These are phyloP conservation scores for Ammospiza nelsoni DNA, from an alignment of 2,113 vertebrate species.

Conservation along the genomic window DNA sequence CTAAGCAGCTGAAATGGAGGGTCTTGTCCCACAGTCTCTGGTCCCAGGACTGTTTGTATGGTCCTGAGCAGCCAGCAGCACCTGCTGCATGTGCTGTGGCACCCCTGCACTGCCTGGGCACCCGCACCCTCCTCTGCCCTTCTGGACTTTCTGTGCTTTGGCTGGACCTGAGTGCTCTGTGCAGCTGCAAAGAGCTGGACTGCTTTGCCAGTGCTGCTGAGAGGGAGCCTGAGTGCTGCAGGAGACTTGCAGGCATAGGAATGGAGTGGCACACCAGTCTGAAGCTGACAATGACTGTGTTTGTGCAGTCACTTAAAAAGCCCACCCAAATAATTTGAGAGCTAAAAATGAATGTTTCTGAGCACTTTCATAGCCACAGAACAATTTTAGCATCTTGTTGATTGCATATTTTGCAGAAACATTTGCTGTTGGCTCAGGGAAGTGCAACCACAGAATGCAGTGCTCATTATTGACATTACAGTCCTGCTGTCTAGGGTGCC, in stretches of 20 bases:
- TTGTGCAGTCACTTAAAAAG: neutral
- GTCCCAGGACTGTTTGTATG: neutral
- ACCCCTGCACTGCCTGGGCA: neutral
- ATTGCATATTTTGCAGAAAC: constrained; percentile 48
- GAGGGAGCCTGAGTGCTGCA: neutral
- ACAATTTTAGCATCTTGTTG: constrained; percentile 46
- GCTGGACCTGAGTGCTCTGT: neutral
- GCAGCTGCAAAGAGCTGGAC: neutral
- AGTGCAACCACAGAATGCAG: constrained; percentile 8
- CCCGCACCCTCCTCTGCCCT: neutral
- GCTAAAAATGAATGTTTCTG: constrained; percentile 30
- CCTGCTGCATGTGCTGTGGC: fast-evolving
- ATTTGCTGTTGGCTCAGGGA: constrained; percentile 35
- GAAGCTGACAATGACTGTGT: neutral
- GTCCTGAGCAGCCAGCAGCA: neutral
- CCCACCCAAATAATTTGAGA: constrained; percentile 23
- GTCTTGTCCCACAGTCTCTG: neutral
- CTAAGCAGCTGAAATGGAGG: neutral
- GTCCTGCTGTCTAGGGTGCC: neutral
- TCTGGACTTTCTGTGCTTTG: neutral
- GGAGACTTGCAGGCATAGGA: neutral
- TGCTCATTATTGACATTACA: neutral
- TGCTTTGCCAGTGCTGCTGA: neutral
- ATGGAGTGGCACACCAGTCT: neutral
- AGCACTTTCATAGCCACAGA: constrained; percentile 2